phyloP scores from a whole-genome alignment of 2,113 vertebrate species.

The Pica pica region DNA sequence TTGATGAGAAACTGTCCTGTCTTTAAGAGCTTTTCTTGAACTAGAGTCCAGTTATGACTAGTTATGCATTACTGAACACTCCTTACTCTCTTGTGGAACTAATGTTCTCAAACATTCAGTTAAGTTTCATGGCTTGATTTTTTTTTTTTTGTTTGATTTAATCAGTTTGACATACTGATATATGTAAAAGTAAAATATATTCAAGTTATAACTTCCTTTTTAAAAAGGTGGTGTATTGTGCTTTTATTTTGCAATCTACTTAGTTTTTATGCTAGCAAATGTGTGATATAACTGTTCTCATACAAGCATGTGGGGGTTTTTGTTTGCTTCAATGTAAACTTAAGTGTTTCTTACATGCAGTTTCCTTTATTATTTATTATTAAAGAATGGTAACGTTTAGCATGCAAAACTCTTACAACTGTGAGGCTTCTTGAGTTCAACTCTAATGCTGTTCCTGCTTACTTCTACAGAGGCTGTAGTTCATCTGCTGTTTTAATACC shows the following conservation, averaged over 20 bases:
- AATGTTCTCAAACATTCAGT: neutral
- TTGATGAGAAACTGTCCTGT: neutral
- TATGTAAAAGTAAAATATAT: neutral
- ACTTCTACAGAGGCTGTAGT: constrained; percentile 85
- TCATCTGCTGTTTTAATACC: constrained; percentile 87
- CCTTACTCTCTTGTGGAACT: neutral
- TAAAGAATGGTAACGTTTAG: neutral
- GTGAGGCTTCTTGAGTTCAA: neutral
- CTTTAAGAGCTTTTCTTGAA: neutral
- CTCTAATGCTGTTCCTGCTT: constrained; percentile 57
- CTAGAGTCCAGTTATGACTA: constrained; percentile 24
- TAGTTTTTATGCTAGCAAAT: neutral
- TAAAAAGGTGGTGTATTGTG: neutral
- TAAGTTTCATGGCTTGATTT: neutral
- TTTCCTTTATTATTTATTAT: neutral
- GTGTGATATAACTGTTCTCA: neutral
- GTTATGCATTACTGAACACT: constrained; percentile 44
- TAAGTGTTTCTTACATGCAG: neutral
- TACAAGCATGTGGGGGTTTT: neutral
- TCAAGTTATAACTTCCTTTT: neutral
- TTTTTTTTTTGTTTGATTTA: neutral
- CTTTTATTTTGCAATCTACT: neutral
- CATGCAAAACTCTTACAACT: neutral
- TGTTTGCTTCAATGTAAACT: neutral
- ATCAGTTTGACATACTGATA: neutral